Conservation (phyloP, 2,113 vertebrate genomes). For the Sterrhoptilus dennistouni region DNA sequence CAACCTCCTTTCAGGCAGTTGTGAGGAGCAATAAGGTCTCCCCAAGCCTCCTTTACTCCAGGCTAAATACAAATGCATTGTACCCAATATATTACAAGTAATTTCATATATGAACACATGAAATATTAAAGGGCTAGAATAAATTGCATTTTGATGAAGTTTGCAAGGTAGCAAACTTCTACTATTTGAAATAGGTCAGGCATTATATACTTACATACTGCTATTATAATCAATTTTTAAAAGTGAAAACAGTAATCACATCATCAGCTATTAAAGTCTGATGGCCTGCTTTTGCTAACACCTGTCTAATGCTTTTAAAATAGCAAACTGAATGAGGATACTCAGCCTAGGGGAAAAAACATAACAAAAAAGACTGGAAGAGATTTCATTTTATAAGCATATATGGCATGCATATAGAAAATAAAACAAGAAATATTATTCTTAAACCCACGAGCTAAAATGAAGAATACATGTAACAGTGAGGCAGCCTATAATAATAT, state of each 20-base stretch:
- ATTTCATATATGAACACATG: not conserved
- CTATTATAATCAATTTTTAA: not conserved
- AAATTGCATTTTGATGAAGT: not conserved
- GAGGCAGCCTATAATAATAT: not conserved
- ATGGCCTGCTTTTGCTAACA: not conserved
- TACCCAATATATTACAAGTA: not conserved
- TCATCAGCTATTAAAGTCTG: not conserved
- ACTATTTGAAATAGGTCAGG: not conserved
- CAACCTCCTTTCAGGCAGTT: not conserved
- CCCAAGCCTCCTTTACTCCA: not conserved
- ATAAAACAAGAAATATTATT: not conserved
- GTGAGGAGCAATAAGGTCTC: not conserved
- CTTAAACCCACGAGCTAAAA: not conserved
- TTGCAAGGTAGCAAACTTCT: not conserved
- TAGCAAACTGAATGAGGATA: not conserved
- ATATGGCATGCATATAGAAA: not conserved
- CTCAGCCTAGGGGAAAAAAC: not conserved
- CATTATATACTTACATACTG: not conserved
- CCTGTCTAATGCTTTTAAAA: not conserved
- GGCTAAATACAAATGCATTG: not conserved
- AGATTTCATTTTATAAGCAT: not conserved
- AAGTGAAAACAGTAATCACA: slow-evolving; percentile 20
- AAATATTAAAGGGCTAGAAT: not conserved
- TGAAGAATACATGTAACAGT: not conserved
- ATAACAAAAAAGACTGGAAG: not conserved